These are phyloP conservation scores for Xerus rutilus DNA, from an alignment of 2,797 vertebrate genomes.

Conservation along the genomic window DNA sequence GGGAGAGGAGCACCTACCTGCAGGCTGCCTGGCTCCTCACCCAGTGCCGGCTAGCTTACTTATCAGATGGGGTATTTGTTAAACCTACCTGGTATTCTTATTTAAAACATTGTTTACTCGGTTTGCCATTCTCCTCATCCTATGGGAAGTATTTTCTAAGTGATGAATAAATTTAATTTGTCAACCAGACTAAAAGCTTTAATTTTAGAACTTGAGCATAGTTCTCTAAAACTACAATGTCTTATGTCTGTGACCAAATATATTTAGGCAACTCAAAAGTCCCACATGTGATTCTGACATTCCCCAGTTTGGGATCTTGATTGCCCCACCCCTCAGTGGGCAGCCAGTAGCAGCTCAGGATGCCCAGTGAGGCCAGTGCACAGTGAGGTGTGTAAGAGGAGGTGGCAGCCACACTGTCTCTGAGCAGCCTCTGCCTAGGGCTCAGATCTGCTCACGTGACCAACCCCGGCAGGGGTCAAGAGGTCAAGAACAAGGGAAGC, in stretches of 20 bases:
- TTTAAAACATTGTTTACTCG: neutral
- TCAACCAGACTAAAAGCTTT: neutral
- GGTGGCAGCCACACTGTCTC: neutral
- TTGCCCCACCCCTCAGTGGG: rapidly evolving
- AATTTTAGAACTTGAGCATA: neutral
- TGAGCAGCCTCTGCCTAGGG: neutral
- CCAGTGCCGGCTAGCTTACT: neutral
- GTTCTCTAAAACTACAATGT: neutral
- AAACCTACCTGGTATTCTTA: neutral
- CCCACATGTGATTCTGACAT: neutral
- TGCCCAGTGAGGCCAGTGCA: neutral
- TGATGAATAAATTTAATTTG: neutral
- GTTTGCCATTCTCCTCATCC: neutral
- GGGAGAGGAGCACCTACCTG: rapidly evolving
- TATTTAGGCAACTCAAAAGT: neutral
- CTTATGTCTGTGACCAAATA: neutral
- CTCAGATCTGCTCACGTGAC: neutral
- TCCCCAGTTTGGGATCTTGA: neutral
- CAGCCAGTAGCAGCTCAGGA: neutral
- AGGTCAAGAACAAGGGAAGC: neutral
- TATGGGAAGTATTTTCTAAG: neutral
- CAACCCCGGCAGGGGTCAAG: neutral
- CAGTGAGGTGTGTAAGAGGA: neutral
- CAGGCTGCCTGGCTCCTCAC: neutral
- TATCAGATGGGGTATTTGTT: neutral